Percentiles rank a stretch among this genome's conserved stretches.
phyloP scores from a whole-genome alignment of 2,888 invertebrate genomes.

The Lepidocyrtoides sp. region DNA sequence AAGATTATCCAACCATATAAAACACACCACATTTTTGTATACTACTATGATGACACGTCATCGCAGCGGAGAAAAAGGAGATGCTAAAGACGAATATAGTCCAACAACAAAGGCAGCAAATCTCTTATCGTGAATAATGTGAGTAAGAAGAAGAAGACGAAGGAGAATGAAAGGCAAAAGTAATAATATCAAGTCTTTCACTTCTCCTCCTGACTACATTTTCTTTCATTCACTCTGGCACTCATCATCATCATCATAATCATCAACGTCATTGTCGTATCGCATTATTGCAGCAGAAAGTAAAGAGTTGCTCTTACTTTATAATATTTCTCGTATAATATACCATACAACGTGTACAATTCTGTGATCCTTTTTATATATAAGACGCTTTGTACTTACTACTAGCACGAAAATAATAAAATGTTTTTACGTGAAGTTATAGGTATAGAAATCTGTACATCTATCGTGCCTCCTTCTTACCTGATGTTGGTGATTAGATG shows the following conservation, averaged over 20 bases:
- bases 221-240: slow-evolving; percentile 53
- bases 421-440: not conserved
- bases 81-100: not conserved
- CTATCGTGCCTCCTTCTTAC: slow-evolving; percentile 2
- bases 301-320: not conserved
- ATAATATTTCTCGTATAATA: no score
- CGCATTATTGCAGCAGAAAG: not conserved
- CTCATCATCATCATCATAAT: slow-evolving; percentile 8
- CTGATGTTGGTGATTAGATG: slow-evolving; percentile 43
- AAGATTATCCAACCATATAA: not conserved
- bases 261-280: not conserved
- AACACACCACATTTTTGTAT: not conserved
- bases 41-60: not conserved
- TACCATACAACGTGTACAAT: no score
- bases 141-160: not conserved
- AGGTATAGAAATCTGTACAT: not conserved
- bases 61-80: not conserved
- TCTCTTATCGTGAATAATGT: slow-evolving; percentile 13
- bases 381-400: no score
- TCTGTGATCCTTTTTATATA: no score
- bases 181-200: slow-evolving; percentile 24
- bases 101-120: slow-evolving; percentile 30
- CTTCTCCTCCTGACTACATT: slow-evolving; percentile 14
- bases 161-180: slow-evolving; percentile 8
- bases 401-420: not conserved